Base-by-base conservation (phyloP, 1,140 invertebrate species). In the Pemphigus obesinymphae region DNA sequence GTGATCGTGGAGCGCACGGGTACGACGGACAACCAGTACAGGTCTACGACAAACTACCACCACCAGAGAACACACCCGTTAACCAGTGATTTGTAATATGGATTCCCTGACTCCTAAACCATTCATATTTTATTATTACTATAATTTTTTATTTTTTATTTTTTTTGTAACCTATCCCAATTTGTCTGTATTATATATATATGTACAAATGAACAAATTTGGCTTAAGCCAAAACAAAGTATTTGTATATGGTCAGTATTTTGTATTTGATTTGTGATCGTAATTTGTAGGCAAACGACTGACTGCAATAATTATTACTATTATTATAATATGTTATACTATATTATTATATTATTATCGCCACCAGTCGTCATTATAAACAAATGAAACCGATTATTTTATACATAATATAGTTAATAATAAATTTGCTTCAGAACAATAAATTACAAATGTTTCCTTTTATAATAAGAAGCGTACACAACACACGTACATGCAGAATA, bases 1-100 rank as follows among this genome's bases (percentile, higher is more conserved):
- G 92, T 94, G 84, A 91, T 94, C 85, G 92, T 94, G 72, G 93
- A 95, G 88, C 91, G 91, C 85, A 92, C 93, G 13, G 92, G 94
- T 86, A 90, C 94, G 31, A 48, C 75, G 34, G 55, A 80, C n/a
- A 43, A 40, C 26, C 82, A 43, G 0, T 80, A 43, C 15, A 40
- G 17, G 13, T 78, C 75, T n/a, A 55, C 50, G n/a, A 40, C 73
- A 11, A 26, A 73, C 8, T 73, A 73, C 10, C 55, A 61, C 40
- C 31, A 43, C 31, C 76, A 63, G 17, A 80, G 55, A 43, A 63
- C 55, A 11, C 55, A 80, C 31, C 76, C 76, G 11, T 80, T 80
- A 37, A 80, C 76, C 76, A 80, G 76, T 63, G 76, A 80, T 63
- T 63, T 80, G 23, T 80, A 80, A 80, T 45, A 45, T 20, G 8